These are phyloP conservation scores for Pristionchus pacificus DNA, from an alignment of 1,140 invertebrate genomes.

Conservation along the genomic window DNA sequence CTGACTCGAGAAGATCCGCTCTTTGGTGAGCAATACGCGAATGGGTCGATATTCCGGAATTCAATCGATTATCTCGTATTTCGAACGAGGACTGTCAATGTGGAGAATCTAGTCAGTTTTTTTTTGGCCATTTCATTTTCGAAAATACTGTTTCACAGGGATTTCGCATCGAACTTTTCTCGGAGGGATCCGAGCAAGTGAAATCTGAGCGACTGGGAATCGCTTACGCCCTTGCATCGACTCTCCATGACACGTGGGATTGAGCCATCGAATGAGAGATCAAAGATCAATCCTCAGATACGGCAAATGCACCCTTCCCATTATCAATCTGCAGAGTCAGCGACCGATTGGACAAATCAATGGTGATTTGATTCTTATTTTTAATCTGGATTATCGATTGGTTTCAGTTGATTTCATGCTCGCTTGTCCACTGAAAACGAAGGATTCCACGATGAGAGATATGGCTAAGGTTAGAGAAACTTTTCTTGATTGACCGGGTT, in stretches of 20 bases:
- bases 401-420: constrained; percentile 34
- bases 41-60: constrained; percentile 35
- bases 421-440: constrained; percentile 14
- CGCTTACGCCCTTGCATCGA: constrained; percentile 33
- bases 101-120: constrained; percentile 25
- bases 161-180: constrained; percentile 32
- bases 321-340: constrained; percentile 23
- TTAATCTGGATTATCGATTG: not conserved
- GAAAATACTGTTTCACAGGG: constrained; percentile 9
- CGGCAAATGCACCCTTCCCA: constrained; percentile 29
- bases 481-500: too few species aligned
- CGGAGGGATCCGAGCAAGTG: constrained; percentile 13
- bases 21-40: constrained; percentile 33
- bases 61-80: constrained; percentile 34
- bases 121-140: not conserved
- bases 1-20: constrained; percentile 33
- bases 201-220: constrained; percentile 28
- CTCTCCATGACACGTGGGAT: constrained; percentile 23
- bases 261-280: not conserved
- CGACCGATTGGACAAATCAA: constrained; percentile 36
- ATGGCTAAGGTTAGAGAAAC: too few species aligned
- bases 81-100: constrained; percentile 32
- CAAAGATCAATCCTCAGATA: constrained; percentile 3
- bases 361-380: constrained; percentile 5
- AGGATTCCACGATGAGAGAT: not conserved